Conservation (phyloP, 2,113 vertebrate species). For the Ailurus styani region DNA sequence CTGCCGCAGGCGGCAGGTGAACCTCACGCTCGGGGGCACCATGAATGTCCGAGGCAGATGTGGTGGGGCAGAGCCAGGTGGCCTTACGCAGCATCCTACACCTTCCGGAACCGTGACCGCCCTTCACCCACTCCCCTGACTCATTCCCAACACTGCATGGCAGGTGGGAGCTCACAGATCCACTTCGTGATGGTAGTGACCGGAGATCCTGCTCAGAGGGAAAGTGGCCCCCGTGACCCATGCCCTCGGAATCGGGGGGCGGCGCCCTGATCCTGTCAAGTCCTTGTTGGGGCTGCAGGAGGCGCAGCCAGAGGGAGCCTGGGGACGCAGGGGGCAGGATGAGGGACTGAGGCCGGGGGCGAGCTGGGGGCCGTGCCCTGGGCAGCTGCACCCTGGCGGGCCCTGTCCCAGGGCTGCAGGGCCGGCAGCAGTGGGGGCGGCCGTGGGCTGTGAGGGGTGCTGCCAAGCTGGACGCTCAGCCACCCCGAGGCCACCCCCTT, state of each 20-base stretch:
- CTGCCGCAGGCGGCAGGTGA: neutral
- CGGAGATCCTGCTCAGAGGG: neutral
- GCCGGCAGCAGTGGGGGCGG: neutral
- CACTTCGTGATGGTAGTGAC: neutral
- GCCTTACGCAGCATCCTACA: neutral
- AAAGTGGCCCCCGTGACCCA: neutral
- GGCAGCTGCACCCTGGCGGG: neutral
- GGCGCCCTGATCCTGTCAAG: neutral
- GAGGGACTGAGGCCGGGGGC: neutral
- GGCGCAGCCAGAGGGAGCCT: neutral
- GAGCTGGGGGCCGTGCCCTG: neutral
- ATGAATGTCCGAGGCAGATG: neutral
- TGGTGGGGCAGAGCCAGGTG: neutral
- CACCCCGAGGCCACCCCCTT: neutral
- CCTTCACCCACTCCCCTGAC: neutral
- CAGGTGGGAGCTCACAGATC: neutral
- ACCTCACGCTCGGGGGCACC: neutral
- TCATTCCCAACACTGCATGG: neutral
- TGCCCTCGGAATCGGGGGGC: neutral
- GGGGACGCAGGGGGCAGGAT: rapidly evolving
- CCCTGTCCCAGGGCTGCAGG: neutral
- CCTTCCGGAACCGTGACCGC: neutral
- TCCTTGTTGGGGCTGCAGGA: neutral
- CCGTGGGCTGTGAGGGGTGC: neutral
- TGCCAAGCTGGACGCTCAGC: neutral